A percentile compares a stretch with the other conserved stretches of the same genome.
Conservation (phyloP, 1,140 invertebrate species). For the Neelides sp. region DNA sequence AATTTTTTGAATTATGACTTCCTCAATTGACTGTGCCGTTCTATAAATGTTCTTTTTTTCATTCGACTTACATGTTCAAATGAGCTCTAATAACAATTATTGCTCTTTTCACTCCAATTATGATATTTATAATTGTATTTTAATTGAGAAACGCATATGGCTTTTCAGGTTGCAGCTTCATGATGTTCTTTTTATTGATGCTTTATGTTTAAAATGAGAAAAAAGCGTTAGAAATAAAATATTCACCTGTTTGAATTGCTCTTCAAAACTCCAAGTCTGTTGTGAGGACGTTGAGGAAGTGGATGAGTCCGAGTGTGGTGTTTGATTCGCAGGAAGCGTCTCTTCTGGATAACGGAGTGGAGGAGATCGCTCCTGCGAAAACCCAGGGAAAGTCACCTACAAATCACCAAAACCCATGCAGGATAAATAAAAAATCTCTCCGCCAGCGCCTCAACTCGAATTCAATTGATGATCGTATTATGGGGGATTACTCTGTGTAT, state of each 20-base stretch:
- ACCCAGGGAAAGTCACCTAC: constrained; percentile 19
- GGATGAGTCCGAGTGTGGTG: constrained; percentile 24
- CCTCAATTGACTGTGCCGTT: too few species aligned
- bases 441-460: not conserved
- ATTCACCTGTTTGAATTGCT: constrained; percentile 31
- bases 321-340: constrained; percentile 25
- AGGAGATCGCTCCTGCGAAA: constrained; percentile 28
- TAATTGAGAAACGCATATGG: too few species aligned
- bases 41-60: too few species aligned
- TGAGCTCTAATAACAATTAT: too few species aligned
- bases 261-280: constrained; percentile 31
- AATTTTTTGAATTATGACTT: too few species aligned
- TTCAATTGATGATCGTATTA: not conserved
- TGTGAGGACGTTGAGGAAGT: constrained; percentile 29
- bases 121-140: too few species aligned
- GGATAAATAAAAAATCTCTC: not conserved
- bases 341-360: constrained; percentile 25
- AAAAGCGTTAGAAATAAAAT: not conserved
- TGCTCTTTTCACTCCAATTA: too few species aligned
- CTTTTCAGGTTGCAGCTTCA: too few species aligned
- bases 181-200: too few species aligned
- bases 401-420: not conserved
- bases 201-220: too few species aligned
- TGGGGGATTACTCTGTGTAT: constrained; percentile 13
- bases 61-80: too few species aligned